These are phyloP conservation scores for Torymus tubicola DNA, from an alignment of 2,888 invertebrate genomes.

Conservation along the genomic window DNA sequence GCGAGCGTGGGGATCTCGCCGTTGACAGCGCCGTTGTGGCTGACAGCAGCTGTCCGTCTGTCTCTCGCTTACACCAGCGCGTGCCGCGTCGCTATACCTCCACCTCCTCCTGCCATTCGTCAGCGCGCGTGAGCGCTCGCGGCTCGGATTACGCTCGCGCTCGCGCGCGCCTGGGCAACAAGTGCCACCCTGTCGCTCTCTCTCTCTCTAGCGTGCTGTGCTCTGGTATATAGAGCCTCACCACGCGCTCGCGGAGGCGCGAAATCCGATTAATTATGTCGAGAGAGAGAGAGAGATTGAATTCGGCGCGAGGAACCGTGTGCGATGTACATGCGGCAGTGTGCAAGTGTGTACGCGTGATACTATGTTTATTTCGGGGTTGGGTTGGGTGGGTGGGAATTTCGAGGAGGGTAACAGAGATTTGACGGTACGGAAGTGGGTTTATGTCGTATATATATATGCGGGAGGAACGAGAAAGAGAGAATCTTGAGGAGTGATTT, in stretches of 20 bases:
- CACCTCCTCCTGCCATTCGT: constrained; percentile 7
- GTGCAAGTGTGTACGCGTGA: too few species aligned
- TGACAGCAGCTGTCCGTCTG: constrained; percentile 40
- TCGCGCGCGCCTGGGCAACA: constrained; percentile 39
- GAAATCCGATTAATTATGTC: constrained; percentile 56
- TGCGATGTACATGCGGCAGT: not conserved
- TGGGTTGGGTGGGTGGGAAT: too few species aligned
- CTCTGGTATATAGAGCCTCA: too few species aligned
- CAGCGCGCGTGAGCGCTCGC: constrained; percentile 6
- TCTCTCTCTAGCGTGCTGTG: too few species aligned
- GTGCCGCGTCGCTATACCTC: too few species aligned
- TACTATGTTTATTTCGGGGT: too few species aligned
- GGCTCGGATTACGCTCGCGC: constrained; percentile 17
- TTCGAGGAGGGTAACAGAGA: too few species aligned
- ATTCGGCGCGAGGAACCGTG: constrained; percentile 19
- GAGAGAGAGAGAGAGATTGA: constrained; percentile 44
- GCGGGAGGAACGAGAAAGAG: too few species aligned
- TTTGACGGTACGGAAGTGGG: too few species aligned
- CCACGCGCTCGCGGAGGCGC: not conserved
- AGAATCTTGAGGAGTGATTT: too few species aligned
- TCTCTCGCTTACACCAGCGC: too few species aligned
- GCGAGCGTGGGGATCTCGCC: not conserved
- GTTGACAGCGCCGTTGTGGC: constrained; percentile 5
- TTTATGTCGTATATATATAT: too few species aligned
- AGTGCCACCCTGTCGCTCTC: constrained; percentile 33